A percentile compares a stretch with the other conserved stretches of the same genome.
These are phyloP conservation scores for Chaetorhynchus papuensis DNA, from an alignment of 2,113 vertebrate genomes.

Conservation along the genomic window DNA sequence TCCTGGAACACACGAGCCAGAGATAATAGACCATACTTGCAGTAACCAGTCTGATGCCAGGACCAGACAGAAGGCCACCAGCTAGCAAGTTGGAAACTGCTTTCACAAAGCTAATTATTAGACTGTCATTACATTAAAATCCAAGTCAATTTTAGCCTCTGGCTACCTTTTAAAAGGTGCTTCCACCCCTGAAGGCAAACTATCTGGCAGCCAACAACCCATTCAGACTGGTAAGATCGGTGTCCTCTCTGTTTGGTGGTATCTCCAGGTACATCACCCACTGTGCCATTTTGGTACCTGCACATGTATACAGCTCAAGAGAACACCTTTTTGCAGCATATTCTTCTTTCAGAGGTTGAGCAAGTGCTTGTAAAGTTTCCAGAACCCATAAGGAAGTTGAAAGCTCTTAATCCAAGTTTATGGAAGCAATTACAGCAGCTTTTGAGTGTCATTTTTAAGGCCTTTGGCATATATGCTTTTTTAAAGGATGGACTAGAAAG, in stretches of 20 bases:
- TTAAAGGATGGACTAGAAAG: not conserved
- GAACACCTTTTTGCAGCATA: not conserved
- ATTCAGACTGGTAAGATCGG: not conserved
- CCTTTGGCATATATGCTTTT: not conserved
- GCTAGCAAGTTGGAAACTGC: not conserved
- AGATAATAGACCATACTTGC: not conserved
- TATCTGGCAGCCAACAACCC: not conserved
- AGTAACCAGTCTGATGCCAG: not conserved
- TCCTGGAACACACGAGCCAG: not conserved
- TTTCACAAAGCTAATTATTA: not conserved
- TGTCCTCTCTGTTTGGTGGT: not conserved
- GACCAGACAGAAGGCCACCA: not conserved
- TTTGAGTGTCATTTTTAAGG: not conserved
- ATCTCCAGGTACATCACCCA: not conserved
- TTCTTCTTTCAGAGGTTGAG: not conserved
- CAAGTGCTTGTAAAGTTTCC: not conserved
- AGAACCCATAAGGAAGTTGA: not conserved
- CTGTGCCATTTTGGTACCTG: not conserved
- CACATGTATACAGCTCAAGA: not conserved
- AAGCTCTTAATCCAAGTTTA: conserved; percentile 26
- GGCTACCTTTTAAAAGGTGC: not conserved
- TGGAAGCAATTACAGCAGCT: not conserved
- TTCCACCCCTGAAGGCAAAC: not conserved
- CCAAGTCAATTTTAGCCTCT: not conserved
- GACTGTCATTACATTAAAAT: not conserved